Evolutionary conservation across 2,797 vertebrate species (phyloP).

Genomic region (Rhinichthys osculus): DNA sequence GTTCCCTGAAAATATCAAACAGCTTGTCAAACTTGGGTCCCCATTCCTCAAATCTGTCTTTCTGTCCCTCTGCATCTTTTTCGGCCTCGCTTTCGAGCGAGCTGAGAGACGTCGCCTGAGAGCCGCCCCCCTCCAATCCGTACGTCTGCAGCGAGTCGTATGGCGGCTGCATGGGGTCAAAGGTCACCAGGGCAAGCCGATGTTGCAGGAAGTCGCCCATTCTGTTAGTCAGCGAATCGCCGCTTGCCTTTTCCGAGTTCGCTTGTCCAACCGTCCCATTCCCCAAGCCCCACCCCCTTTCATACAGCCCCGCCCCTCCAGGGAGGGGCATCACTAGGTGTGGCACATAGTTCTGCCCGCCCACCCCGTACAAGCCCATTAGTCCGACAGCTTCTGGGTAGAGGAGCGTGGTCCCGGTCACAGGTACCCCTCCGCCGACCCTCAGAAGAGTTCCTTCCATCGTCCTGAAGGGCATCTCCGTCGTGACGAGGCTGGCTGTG

Average conservation of each 20-base stretch:
- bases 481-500: constrained; percentile 62
- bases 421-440: constrained; percentile 55
- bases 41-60: constrained; percentile 77
- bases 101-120: constrained; percentile 86
- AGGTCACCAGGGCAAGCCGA: constrained; percentile 84
- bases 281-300: constrained; percentile 56
- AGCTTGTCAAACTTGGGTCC: constrained; percentile 87
- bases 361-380: constrained; percentile 69
- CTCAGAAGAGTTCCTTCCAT: constrained; percentile 77
- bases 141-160: constrained; percentile 94
- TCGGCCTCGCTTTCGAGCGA: constrained; percentile 83
- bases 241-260: constrained; percentile 22
- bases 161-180: constrained; percentile 87
- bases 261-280: constrained; percentile 54
- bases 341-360: constrained; percentile 75
- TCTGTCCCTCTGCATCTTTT: constrained; percentile 65
- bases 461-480: constrained; percentile 72
- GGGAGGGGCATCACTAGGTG: constrained; percentile 68
- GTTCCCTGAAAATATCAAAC: constrained; percentile 84
- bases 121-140: constrained; percentile 88
- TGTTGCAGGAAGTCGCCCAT: constrained; percentile 86
- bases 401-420: constrained; percentile 64
- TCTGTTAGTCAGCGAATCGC: constrained; percentile 72
- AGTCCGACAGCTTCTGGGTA: constrained; percentile 65
- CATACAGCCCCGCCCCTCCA: constrained; percentile 56